These are phyloP conservation scores for Syngnathus scovelli DNA, from an alignment of 2,113 vertebrate species.

Conservation along the genomic window DNA sequence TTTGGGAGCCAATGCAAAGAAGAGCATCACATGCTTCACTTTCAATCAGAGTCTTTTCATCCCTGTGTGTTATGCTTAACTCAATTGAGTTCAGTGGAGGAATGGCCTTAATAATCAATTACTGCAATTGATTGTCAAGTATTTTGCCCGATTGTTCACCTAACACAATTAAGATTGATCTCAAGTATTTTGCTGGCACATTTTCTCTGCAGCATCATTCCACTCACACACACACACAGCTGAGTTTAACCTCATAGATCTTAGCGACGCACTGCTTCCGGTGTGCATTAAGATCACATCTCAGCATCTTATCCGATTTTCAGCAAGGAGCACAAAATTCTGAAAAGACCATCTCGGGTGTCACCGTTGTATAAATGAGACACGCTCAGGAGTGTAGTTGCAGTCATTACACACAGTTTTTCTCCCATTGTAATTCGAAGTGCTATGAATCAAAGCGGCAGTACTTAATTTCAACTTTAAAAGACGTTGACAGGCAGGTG, in stretches of 20 bases:
- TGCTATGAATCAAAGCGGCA: constrained; percentile 43
- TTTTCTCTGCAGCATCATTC: too few relatives aligned
- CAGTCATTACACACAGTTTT: constrained; percentile 49
- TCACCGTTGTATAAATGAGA: too few relatives aligned
- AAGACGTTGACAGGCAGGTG: constrained; percentile 33
- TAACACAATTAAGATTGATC: not conserved
- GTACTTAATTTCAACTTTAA: constrained; percentile 50
- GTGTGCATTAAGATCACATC: too few relatives aligned
- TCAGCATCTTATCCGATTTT: too few relatives aligned
- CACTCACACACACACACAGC: too few relatives aligned
- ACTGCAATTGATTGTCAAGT: not conserved
- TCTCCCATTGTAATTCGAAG: constrained; percentile 48
- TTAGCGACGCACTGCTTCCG: too few relatives aligned
- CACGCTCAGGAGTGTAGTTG: constrained; percentile 22
- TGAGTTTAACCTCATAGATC: too few relatives aligned
- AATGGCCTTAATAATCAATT: not conserved
- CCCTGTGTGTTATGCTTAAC: not conserved
- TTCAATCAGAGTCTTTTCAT: constrained; percentile 32
- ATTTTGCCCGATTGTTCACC: not conserved
- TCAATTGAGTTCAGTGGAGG: not conserved
- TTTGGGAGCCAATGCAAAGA: constrained; percentile 48
- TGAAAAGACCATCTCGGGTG: too few relatives aligned
- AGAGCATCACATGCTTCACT: constrained; percentile 63
- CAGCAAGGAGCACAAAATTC: too few relatives aligned
- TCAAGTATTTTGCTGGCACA: not conserved